Conservation (phyloP, 2,113 vertebrate genomes). For the Embiotoca jacksoni region DNA sequence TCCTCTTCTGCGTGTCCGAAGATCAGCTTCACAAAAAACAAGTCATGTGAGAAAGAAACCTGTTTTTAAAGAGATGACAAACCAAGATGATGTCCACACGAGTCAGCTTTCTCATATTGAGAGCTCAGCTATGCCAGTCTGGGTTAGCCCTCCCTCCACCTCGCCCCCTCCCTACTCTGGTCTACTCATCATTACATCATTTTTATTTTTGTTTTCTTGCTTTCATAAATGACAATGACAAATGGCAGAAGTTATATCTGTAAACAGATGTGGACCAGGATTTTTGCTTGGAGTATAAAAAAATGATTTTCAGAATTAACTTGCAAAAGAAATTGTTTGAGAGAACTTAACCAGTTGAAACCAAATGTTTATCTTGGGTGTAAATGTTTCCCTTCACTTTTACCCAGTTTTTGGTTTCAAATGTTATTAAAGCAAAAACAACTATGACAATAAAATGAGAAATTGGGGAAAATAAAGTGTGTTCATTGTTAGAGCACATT, state of each 20-base stretch:
- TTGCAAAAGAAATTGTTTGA: conserved; percentile 67
- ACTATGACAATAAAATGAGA: conserved; percentile 98
- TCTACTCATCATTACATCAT: conserved; percentile 68
- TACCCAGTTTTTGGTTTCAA: conserved; percentile 85
- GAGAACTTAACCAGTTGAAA: conserved; percentile 76
- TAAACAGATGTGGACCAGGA: conserved; percentile 92
- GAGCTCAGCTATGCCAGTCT: conserved; percentile 98
- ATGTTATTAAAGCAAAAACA: conserved; percentile 94
- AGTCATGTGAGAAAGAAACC: conserved; percentile 72
- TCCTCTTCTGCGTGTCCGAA: conserved; percentile 83
- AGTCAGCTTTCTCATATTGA: conserved; percentile 99
- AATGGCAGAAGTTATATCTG: conserved; percentile 87
- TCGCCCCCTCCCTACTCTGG: conserved; percentile 47
- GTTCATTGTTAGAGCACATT: conserved; percentile 25
- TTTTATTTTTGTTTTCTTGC: conserved; percentile 78
- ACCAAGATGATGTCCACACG: conserved; percentile 91
- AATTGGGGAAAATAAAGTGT: conserved; percentile 86
- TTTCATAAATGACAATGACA: conserved; percentile 88
- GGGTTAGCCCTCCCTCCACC: conserved; percentile 82
- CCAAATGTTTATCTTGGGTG: conserved; percentile 82
- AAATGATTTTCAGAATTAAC: conserved; percentile 83
- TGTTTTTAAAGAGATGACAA: conserved; percentile 82
- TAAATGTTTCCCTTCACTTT: conserved; percentile 83
- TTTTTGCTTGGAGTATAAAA: conserved; percentile 89
- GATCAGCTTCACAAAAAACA: conserved; percentile 78